Evolutionary conservation across 2,797 vertebrate genomes (phyloP), one percentile per base, ranked within the genome.

Genomic region (Margarornis squamiger): DNA sequence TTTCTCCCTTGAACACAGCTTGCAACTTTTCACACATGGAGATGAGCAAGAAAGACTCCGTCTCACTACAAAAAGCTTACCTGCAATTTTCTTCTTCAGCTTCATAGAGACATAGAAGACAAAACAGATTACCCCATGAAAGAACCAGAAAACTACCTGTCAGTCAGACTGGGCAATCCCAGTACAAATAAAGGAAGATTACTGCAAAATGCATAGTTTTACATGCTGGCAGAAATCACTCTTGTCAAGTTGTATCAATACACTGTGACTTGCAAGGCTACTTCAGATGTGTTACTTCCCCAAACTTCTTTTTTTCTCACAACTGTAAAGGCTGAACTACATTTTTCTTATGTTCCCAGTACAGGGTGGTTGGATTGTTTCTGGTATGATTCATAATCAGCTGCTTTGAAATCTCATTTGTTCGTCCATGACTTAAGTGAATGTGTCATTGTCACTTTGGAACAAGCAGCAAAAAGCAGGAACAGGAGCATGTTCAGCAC

Each of bases 391-490:
- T 96, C 96, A 94, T 90, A 74, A 95, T 96, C 92, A 92, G 95
- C 87, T 92, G 91, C 59, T 94, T 83, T 86, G 77, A 92, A 95
- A 96, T 92, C 48, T 86, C 32, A 34, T 75, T 92, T 94, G 91
- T 91, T 45, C 6, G 75, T 51, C 67, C 74, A 77, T 82, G 78
- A 89, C 80, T 90, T 87, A 85, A 92, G 86, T 94, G 90, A 96
- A 94, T 96, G 91, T 95, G 93, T 96, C 92, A 96, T 84, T 96
- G 91, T 95, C 96, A 94, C 78, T 95, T 94, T 91, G 93, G 93
- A 94, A 94, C 96, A 95, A 94, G 74, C 57, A 95, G 93, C 93
- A 96, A 87, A 96, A 96, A 92, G 39, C 75, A 92, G 1, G 39
- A 95, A 89, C 74, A 65, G 59, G 49, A 95, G 49, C 73, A 91